phyloP scores from a whole-genome alignment of 2,113 vertebrate genomes.

The Myotis lucifugus region DNA sequence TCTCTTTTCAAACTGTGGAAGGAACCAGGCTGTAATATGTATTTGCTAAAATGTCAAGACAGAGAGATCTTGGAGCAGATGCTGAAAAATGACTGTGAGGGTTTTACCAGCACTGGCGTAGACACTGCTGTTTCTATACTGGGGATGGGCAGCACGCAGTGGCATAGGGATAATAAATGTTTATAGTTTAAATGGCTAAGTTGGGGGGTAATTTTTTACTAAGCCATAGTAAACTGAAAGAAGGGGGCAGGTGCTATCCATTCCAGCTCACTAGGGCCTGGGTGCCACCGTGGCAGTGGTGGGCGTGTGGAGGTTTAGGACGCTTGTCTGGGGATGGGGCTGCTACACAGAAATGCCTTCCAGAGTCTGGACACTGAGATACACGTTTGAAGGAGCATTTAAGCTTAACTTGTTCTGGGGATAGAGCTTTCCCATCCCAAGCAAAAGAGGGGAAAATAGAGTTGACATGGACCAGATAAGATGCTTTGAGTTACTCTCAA shows the following conservation, averaged over 20 bases:
- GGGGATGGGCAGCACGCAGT: conserved; percentile 54
- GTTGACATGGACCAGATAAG: conserved; percentile 92
- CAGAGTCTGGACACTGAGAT: conserved; percentile 85
- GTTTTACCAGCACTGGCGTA: conserved; percentile 69
- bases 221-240: conserved; percentile 86
- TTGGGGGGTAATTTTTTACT: neutral
- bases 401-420: conserved; percentile 87
- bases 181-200: neutral
- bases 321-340: conserved; percentile 90
- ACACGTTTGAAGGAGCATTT: conserved; percentile 90
- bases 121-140: conserved; percentile 80
- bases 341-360: conserved; percentile 83
- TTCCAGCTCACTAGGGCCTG: conserved; percentile 91
- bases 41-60: conserved; percentile 17
- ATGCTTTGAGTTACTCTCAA: conserved; percentile 58
- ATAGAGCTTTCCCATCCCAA: conserved; percentile 83
- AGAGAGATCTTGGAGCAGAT: conserved; percentile 61
- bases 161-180: neutral
- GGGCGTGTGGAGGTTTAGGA: conserved; percentile 92
- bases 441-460: conserved; percentile 86
- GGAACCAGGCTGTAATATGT: conserved; percentile 54
- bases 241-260: conserved; percentile 93
- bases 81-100: conserved; percentile 72
- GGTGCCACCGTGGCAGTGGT: conserved; percentile 90
- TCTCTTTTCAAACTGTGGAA: conserved; percentile 19